Evolutionary conservation across 2,797 vertebrate species (phyloP), one percentile per base, ranked within the genome.

Genomic region (Semaprochilodus insignis): DNA sequence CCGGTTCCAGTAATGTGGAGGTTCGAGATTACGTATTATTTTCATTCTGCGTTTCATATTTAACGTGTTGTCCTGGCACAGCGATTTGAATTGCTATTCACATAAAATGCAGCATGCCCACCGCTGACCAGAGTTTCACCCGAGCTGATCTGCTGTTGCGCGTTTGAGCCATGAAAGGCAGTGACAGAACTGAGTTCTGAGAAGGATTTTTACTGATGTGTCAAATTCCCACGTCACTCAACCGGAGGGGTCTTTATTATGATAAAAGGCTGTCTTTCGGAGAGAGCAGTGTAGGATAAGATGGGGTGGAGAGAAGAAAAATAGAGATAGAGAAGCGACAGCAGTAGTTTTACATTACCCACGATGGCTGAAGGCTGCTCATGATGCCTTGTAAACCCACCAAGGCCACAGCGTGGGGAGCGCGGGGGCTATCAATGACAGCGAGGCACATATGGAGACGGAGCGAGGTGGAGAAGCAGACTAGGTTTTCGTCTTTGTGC

Each of bases 351-450:
- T 77, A 51, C 66, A 87, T 92, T 91, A 89, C 88, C 85, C 78
- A 80, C 80, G 83, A 80, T 84, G 80, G 86, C 88, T 88, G 86
- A 90, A 91, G 84, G 89, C 88, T 89, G 76, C 81, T 85, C 55
- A 77, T 89, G 88, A 92, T 90, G 85, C 87, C 87, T 90, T 90
- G 77, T 90, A 90, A 90, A 87, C 89, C 86, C 78, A 90, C 77
- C 88, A 90, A 91, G 91, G 90, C 88, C 87, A 86, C 85, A 88
- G 86, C 85, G 87, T 85, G n/a, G 48, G 48, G n/a, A 59, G 44
- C 21, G 16, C 21, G 31, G 19, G 19, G 54, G 54, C 23, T 51
- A 54, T 70, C 44, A 62, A 71, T 62, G 74, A 40, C 63, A 31
- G 13, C 55, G 34, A 78, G n/a, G 55, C 52, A 69, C 6, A 21